Base-by-base conservation (phyloP, 1,140 invertebrate species). In the Ostrea denselamellosa region DNA sequence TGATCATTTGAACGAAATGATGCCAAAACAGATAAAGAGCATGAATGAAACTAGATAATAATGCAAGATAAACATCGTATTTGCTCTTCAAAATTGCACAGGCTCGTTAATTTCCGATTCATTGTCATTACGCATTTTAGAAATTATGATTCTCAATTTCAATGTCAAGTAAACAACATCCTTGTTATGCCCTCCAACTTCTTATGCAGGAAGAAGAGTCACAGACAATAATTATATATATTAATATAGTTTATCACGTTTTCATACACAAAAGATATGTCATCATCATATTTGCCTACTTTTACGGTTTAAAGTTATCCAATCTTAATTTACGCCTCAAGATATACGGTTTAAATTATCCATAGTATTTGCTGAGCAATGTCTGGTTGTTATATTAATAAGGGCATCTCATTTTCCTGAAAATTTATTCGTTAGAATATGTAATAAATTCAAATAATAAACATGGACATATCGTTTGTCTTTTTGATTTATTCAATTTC, bases 391-490 rank as follows among this genome's bases (percentile, higher is more conserved):
- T 77, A 77, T 28, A 34, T 28, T 77, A 34, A 77, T 28, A 25
- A 77, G 56, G n/a, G 68, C 68, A 77, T 77, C 28, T 77, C 28
- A 77, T 77, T 77, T 17, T 14, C 17, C 0, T 77, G 22, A 28
- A 77, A 77, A 77, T 28, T 25, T 28, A 77, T 25, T 77, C 68
- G 25, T 77, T 77, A 77, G 68, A 22, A 77, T 77, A 77, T 77
- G 28, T 34, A 28, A 34, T 77, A 28, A 71, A 71, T 71, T 71
- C 65, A 71, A 25, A 71, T 71, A 71, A 71, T 22, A 77, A 34
- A 25, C 68, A 77, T 77, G 68, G 68, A 77, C 68, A 77, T 77
- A 77, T 77, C 68, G 68, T 77, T 77, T 77, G 68, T 77, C 68
- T 77, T 34, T 77, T 25, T 77, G 25, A 77, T 77, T 77, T 77